Percentiles rank a stretch among this genome's conserved stretches.
Conservation (phyloP, 1,140 invertebrate species). For the Microplitis mediator region DNA sequence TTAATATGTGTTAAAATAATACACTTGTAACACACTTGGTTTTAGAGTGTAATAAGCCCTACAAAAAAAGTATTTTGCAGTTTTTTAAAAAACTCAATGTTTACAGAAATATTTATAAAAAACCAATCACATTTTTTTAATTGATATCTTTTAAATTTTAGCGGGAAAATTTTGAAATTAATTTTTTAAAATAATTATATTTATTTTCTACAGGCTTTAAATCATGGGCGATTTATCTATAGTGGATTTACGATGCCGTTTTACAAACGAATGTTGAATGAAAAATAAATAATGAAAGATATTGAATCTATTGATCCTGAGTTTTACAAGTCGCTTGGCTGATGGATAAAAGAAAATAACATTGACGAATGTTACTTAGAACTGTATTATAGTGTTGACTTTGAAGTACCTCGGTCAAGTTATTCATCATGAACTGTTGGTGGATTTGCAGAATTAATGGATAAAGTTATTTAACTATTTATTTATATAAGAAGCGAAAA, state of each 20-base stretch:
- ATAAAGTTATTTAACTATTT: constrained; percentile 72
- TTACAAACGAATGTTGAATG: constrained; percentile 99
- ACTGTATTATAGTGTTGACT: constrained; percentile 96
- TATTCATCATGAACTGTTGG: constrained; percentile 84
- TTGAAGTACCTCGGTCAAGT: constrained; percentile 90
- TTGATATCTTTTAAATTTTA: too few relatives aligned
- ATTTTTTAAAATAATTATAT: background rate
- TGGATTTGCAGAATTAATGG: constrained; percentile 98
- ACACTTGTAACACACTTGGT: too few relatives aligned
- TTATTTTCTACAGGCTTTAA: constrained; percentile 76
- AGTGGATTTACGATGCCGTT: constrained; percentile 99
- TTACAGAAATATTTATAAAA: too few relatives aligned
- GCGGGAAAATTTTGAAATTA: too few relatives aligned
- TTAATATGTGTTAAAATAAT: too few relatives aligned
- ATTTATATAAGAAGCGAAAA: constrained; percentile 14
- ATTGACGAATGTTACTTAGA: constrained; percentile 97
- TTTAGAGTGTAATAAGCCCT: too few relatives aligned
- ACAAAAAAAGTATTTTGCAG: too few relatives aligned
- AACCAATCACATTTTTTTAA: too few relatives aligned
- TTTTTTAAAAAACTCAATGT: too few relatives aligned
- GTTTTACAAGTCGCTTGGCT: constrained; percentile 96
- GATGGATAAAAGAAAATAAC: constrained; percentile 95
- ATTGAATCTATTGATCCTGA: constrained; percentile 99
- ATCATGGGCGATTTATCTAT: constrained; percentile 99
- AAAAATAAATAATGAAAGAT: constrained; percentile 97